These are phyloP conservation scores for Dendrophyllia cribrosa DNA, from an alignment of 64 coral and sea anemone species.

Conservation along the genomic window DNA sequence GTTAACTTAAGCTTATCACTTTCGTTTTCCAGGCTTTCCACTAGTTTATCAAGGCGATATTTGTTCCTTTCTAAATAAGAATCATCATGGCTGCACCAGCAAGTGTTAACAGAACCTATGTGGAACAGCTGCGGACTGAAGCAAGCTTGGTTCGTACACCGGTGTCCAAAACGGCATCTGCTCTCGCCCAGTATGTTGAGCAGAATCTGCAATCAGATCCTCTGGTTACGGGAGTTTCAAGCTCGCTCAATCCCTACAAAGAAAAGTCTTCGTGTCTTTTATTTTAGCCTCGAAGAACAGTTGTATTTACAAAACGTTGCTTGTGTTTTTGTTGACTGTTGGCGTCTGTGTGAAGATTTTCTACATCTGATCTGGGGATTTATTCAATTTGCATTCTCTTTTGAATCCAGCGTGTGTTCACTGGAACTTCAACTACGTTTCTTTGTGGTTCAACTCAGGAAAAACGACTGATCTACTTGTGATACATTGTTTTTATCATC, in stretches of 20 bases:
- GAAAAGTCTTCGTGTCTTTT: slow-evolving; percentile 53
- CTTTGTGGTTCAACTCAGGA: too few relatives aligned
- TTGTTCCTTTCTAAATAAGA: neutral
- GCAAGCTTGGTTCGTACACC: slow-evolving; percentile 4
- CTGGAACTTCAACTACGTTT: too few relatives aligned
- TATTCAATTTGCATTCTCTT: too few relatives aligned
- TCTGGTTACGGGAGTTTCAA: slow-evolving; percentile 40
- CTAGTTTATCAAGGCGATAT: neutral
- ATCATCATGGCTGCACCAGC: slow-evolving; percentile 39
- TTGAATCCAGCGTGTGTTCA: too few relatives aligned
- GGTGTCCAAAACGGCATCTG: slow-evolving; percentile 27
- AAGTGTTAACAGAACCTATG: slow-evolving; percentile 37
- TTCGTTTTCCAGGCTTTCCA: neutral
- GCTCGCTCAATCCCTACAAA: slow-evolving; percentile 32
- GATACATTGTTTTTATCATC: too few relatives aligned
- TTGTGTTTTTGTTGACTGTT: neutral
- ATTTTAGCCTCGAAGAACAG: slow-evolving; percentile 12
- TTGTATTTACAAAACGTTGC: neutral
- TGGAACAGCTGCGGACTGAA: slow-evolving; percentile 36
- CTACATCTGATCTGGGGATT: neutral
- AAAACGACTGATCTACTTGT: too few relatives aligned
- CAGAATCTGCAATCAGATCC: slow-evolving; percentile 14
- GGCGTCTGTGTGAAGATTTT: neutral
- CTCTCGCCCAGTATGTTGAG: slow-evolving; percentile 24
- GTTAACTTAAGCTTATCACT: neutral